Conservation (phyloP, 2,888 invertebrate species). For the Phasia obesa region DNA sequence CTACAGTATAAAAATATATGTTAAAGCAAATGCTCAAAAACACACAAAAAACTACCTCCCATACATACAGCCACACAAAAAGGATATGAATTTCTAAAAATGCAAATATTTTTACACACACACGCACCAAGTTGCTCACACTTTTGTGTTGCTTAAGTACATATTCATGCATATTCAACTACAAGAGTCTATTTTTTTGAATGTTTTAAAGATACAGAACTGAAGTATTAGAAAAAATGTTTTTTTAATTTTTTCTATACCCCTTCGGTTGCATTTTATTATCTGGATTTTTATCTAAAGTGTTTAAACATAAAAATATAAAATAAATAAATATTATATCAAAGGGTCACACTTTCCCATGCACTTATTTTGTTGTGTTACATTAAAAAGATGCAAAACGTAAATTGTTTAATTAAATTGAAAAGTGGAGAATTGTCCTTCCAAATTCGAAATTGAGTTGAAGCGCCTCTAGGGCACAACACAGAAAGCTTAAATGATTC, state of each 20-base stretch:
- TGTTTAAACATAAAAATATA: conserved; percentile 5
- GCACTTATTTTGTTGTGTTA: too few species aligned
- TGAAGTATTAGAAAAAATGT: not conserved
- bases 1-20: conserved; percentile 11
- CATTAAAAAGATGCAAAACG: too few species aligned
- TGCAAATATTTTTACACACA: not conserved
- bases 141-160: not conserved
- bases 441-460: too few species aligned
- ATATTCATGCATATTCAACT: conserved; percentile 33
- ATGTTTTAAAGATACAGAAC: conserved; percentile 37
- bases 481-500: too few species aligned
- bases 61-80: conserved; percentile 4
- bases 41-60: not conserved
- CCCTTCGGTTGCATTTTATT: not conserved
- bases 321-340: conserved; percentile 3
- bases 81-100: conserved; percentile 42
- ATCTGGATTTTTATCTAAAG: conserved; percentile 4
- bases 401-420: too few species aligned
- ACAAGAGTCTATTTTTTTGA: conserved; percentile 34
- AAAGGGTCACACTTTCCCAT: not conserved
- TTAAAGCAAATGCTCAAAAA: not conserved
- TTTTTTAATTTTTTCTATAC: not conserved
- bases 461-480: too few species aligned
- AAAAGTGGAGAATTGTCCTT: too few species aligned
- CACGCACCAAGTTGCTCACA: not conserved